Conservation (phyloP, 2,797 vertebrate species). For the Cottoperca gobio region DNA sequence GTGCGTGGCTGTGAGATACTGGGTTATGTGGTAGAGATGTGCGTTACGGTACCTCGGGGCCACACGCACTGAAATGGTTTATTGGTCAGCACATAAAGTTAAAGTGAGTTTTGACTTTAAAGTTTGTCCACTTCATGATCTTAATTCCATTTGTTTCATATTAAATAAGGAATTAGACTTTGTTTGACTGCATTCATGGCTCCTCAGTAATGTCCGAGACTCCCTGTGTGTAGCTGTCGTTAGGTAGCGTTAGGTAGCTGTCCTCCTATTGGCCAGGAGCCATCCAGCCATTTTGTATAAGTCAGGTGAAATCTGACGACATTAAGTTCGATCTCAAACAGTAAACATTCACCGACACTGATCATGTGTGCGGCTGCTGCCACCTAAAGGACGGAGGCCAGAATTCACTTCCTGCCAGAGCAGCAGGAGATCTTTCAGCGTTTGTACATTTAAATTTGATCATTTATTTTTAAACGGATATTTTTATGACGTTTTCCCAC, state of each 20-base stretch:
- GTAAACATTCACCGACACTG: conserved; percentile 46
- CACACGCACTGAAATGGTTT: too few species aligned
- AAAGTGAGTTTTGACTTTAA: neutral
- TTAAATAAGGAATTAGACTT: neutral
- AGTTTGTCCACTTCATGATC: neutral
- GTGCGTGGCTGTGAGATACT: conserved; percentile 52
- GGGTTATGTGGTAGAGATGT: neutral
- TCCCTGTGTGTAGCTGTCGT: neutral
- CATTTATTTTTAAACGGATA: neutral
- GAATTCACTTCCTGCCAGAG: conserved; percentile 54
- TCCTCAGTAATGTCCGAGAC: too few species aligned
- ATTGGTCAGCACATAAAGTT: neutral
- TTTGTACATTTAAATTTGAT: neutral
- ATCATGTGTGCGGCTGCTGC: conserved; percentile 58
- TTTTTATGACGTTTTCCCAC: neutral
- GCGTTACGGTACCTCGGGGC: too few species aligned
- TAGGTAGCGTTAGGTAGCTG: conserved; percentile 15
- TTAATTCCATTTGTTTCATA: neutral
- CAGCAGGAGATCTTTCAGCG: neutral
- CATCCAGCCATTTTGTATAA: conserved; percentile 78
- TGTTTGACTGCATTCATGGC: neutral
- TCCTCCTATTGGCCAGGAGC: conserved; percentile 37
- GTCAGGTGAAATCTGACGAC: conserved; percentile 73
- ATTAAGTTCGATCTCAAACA: conserved; percentile 54
- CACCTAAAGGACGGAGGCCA: conserved; percentile 72